Percentiles rank a stretch among this genome's conserved stretches.
Evolutionary conservation across 2,797 vertebrate genomes (phyloP).

Genomic region (Buphagus erythrorhynchus): DNA sequence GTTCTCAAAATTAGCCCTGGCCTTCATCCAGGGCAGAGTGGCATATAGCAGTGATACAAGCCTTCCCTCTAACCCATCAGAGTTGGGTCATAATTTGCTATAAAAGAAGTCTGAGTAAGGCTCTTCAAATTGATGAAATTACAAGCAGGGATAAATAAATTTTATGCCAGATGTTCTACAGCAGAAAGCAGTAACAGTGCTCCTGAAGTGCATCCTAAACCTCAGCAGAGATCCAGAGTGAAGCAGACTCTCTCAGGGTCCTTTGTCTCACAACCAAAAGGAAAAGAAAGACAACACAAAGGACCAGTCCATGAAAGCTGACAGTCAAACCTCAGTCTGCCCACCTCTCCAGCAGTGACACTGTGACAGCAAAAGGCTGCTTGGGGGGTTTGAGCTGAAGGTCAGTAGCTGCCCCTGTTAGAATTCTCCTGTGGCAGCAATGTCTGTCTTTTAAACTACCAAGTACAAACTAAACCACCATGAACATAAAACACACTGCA

Average conservation of each 20-base stretch:
- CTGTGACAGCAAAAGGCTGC: background rate
- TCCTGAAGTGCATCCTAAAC: background rate
- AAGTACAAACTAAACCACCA: background rate
- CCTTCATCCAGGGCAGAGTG: background rate
- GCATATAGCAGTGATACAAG: background rate
- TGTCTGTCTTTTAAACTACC: background rate
- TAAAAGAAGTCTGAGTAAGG: background rate
- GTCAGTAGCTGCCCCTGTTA: background rate
- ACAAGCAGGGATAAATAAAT: background rate
- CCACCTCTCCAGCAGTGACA: background rate
- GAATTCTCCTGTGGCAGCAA: background rate
- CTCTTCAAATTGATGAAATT: background rate
- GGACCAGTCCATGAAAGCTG: background rate
- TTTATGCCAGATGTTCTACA: background rate
- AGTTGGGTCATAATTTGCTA: background rate
- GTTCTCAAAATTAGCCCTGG: background rate
- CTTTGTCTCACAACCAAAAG: background rate
- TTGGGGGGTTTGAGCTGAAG: background rate
- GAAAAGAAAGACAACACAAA: background rate
- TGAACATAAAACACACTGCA: background rate
- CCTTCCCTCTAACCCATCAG: background rate
- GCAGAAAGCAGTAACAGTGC: background rate
- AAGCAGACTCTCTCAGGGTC: background rate
- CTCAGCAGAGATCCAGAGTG: background rate
- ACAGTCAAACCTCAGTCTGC: background rate